These are phyloP conservation scores for Stichodactyla helianthus DNA, from an alignment of 64 coral and sea anemone genomes.

Conservation along the genomic window DNA sequence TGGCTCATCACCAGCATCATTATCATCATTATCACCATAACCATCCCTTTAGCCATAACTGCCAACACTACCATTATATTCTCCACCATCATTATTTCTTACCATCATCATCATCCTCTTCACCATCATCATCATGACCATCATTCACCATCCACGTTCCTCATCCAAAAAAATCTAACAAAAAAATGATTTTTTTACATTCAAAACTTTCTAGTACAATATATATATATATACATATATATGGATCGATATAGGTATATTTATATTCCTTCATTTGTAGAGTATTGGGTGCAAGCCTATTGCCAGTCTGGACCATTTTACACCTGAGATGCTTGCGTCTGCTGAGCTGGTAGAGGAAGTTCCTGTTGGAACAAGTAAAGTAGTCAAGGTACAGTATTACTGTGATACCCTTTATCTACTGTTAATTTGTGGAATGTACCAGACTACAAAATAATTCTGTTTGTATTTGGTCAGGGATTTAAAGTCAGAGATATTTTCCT, in stretches of 20 bases:
- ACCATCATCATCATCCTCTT: not conserved
- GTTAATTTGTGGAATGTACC: no score
- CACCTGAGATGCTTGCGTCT: slow-evolving; percentile 87
- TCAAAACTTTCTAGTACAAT: no score
- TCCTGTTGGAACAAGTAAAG: slow-evolving; percentile 82
- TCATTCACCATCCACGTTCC: no score
- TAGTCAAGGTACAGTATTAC: slow-evolving; percentile 66
- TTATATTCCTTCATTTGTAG: slow-evolving; percentile 14
- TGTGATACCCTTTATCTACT: not conserved
- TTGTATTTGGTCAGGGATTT: no score
- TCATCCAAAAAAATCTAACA: no score
- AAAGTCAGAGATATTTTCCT: not conserved
- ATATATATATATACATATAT: no score
- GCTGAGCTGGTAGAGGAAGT: slow-evolving; percentile 95
- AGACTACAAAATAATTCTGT: no score
- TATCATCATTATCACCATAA: not conserved
- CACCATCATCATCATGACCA: not conserved
- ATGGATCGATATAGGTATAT: no score
- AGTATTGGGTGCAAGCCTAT: slow-evolving; percentile 97
- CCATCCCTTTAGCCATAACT: not conserved
- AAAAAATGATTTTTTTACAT: not conserved
- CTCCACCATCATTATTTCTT: not conserved
- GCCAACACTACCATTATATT: not conserved
- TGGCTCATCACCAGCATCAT: not conserved
- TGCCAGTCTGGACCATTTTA: slow-evolving; percentile 98